Percentiles rank a stretch among this genome's conserved stretches.
Conservation (phyloP, 2,888 invertebrate species). For the Polia nebulosa region DNA sequence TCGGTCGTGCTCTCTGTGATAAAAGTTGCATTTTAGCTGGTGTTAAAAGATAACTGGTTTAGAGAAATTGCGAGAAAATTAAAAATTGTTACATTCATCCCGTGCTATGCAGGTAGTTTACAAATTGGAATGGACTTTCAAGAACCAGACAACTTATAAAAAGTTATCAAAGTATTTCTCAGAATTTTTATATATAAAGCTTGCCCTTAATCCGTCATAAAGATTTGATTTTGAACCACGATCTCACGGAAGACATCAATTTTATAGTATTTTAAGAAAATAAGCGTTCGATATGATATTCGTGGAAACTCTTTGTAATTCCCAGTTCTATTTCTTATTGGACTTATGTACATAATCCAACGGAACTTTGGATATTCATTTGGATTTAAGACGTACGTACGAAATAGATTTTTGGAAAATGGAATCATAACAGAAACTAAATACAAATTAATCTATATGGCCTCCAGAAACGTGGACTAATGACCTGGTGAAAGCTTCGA, state of each 20-base stretch:
- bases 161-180: not conserved
- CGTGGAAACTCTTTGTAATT: slow-evolving; percentile 51
- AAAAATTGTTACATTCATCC: too few species aligned
- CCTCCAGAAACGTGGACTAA: too few species aligned
- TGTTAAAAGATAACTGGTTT: too few species aligned
- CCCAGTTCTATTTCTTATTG: not conserved
- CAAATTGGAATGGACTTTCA: not conserved
- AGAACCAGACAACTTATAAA: not conserved
- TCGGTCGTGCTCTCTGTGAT: too few species aligned
- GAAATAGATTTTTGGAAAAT: too few species aligned
- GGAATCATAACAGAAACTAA: too few species aligned
- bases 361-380: not conserved
- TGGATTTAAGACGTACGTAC: too few species aligned
- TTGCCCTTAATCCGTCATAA: slow-evolving; percentile 65
- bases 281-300: slow-evolving; percentile 61
- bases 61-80: too few species aligned
- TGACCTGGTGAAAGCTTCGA: too few species aligned
- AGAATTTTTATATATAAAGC: slow-evolving; percentile 22
- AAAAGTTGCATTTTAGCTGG: too few species aligned
- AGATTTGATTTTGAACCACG: slow-evolving; percentile 58
- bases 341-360: not conserved
- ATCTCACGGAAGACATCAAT: slow-evolving; percentile 73
- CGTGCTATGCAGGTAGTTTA: not conserved
- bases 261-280: slow-evolving; percentile 73
- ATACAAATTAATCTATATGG: too few species aligned